These are phyloP conservation scores for Drosophila pectinifera DNA, from an alignment of 1,140 invertebrate species.

Conservation along the genomic window DNA sequence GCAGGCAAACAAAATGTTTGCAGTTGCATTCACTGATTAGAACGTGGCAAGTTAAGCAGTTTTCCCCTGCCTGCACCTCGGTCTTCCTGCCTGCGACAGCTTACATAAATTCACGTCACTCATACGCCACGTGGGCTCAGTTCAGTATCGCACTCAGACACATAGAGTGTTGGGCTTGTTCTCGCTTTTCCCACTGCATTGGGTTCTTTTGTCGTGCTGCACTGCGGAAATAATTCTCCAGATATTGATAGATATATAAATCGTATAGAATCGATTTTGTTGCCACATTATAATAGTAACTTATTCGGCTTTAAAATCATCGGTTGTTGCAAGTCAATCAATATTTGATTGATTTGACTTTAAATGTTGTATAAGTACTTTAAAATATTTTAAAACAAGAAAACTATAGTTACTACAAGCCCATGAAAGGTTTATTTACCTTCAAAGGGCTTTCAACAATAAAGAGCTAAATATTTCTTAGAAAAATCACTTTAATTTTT, in stretches of 20 bases:
- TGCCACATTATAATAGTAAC: too few relatives aligned
- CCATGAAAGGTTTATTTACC: not conserved
- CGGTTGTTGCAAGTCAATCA: too few relatives aligned
- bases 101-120: slow-evolving; percentile 81
- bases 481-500: not conserved
- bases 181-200: slow-evolving; percentile 16
- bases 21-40: slow-evolving; percentile 76
- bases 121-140: slow-evolving; percentile 75
- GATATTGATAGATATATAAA: too few relatives aligned
- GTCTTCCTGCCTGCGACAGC: slow-evolving; percentile 52
- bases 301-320: too few relatives aligned
- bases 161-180: slow-evolving; percentile 31
- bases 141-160: slow-evolving; percentile 17
- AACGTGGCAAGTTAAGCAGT: slow-evolving; percentile 70
- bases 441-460: not conserved
- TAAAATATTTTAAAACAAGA: not conserved
- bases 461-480: too few relatives aligned
- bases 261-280: too few relatives aligned
- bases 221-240: not conserved
- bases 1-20: slow-evolving; percentile 57
- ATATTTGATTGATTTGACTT: too few relatives aligned
- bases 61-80: not conserved
- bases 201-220: slow-evolving; percentile 1
- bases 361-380: too few relatives aligned
- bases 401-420: not conserved